These are phyloP conservation scores for Spongilla lacustris DNA, from an alignment of 37 sponge, comb jelly and placozoan genomes.

Conservation along the genomic window DNA sequence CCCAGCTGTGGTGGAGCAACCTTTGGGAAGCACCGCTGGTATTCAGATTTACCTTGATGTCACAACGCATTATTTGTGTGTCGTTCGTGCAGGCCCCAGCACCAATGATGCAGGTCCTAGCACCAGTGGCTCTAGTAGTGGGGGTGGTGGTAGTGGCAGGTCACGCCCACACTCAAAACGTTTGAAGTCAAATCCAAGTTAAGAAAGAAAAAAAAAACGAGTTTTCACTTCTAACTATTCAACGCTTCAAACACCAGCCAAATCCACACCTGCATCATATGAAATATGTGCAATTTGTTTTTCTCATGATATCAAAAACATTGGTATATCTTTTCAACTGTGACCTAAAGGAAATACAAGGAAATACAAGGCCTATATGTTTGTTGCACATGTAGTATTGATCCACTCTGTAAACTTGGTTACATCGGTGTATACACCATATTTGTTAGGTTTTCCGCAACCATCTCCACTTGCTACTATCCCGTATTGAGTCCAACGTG, in stretches of 20 bases:
- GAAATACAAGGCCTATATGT: background rate
- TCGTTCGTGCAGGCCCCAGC: background rate
- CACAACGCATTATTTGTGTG: too few relatives aligned
- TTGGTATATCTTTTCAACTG: too few relatives aligned
- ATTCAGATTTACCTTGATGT: background rate
- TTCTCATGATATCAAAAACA: too few relatives aligned
- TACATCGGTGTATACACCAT: conserved; percentile 58
- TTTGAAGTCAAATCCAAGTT: background rate
- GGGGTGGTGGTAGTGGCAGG: background rate
- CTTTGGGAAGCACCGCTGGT: background rate
- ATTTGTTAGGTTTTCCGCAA: conserved; percentile 50
- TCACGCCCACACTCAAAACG: background rate
- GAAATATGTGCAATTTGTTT: too few relatives aligned
- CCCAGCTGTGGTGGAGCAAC: background rate
- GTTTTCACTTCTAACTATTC: background rate
- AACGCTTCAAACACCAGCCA: background rate
- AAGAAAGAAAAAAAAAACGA: background rate
- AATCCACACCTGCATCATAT: background rate
- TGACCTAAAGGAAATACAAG: too few relatives aligned
- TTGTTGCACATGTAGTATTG: background rate
- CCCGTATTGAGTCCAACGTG: conserved; percentile 47
- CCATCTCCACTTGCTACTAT: conserved; percentile 43
- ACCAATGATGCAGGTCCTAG: background rate
- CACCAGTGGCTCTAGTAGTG: background rate
- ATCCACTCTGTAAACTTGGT: conserved; percentile 6